Evolutionary conservation across 2,888 invertebrate species (phyloP).

Genomic region (Drosophila sordidula): DNA sequence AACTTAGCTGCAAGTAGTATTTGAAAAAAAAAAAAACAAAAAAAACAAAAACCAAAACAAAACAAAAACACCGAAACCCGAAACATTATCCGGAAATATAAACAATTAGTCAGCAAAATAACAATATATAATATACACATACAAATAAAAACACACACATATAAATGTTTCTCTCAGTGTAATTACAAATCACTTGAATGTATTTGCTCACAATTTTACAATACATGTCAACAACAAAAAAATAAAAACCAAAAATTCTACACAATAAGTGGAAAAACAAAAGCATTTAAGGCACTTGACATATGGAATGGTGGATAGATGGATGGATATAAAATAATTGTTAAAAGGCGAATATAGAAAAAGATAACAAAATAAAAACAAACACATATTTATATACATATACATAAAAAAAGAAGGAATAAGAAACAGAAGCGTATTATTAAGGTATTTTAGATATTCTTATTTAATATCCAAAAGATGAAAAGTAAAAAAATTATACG

Average conservation of each 20-base stretch:
- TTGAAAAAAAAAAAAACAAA: constrained; percentile 30
- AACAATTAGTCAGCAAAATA: constrained; percentile 57
- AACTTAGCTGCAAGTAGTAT: constrained; percentile 60
- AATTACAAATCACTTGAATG: constrained; percentile 72
- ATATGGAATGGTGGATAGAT: constrained; percentile 32
- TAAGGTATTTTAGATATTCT: constrained; percentile 90
- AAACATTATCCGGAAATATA: constrained; percentile 55
- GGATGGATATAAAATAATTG: constrained; percentile 48
- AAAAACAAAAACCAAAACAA: constrained; percentile 21
- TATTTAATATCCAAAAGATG: constrained; percentile 87
- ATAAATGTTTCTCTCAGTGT: constrained; percentile 81
- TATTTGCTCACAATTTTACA: constrained; percentile 80
- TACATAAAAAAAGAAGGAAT: constrained; percentile 48
- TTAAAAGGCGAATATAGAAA: constrained; percentile 56
- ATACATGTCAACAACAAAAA: constrained; percentile 45
- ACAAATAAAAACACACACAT: constrained; percentile 36
- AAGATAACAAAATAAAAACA: constrained; percentile 32
- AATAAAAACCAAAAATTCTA: constrained; percentile 51
- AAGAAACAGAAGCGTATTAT: constrained; percentile 46
- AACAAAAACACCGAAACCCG: constrained; percentile 36
- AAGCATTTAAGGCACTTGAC: constrained; percentile 78
- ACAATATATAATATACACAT: constrained; percentile 23
- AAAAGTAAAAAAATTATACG: constrained; percentile 59
- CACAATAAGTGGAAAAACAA: constrained; percentile 57
- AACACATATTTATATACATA: constrained; percentile 58